phyloP scores from a whole-genome alignment of 2,888 invertebrate species.

The Latheticus oryzae region DNA sequence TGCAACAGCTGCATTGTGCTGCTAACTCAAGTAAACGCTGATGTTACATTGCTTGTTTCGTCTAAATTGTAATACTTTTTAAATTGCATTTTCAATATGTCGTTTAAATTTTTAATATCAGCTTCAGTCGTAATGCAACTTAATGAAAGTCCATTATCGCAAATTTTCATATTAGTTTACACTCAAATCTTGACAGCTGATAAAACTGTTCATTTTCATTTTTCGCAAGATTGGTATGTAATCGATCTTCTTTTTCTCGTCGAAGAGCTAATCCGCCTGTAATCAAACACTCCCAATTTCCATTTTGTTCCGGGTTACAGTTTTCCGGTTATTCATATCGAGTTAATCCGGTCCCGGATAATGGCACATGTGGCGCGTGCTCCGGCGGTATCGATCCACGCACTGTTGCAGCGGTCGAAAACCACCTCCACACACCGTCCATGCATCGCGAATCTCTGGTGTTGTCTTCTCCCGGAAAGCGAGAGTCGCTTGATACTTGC shows the following conservation, averaged over 20 bases:
- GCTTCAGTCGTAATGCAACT: too few species aligned
- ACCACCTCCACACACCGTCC: constrained; percentile 1
- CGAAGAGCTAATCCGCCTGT: constrained; percentile 47
- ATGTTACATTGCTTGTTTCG: too few species aligned
- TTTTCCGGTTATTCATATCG: constrained; percentile 55
- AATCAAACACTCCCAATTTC: constrained; percentile 53
- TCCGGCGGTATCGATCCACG: constrained; percentile 51
- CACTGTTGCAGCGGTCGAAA: constrained; percentile 40
- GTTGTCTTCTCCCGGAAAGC: constrained; percentile 44
- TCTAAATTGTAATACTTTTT: too few species aligned
- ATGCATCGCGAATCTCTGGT: constrained; percentile 20
- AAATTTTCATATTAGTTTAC: too few species aligned
- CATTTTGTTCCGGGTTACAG: constrained; percentile 53
- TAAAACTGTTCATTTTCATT: too few species aligned
- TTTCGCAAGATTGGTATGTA: too few species aligned
- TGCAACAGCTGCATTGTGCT: too few species aligned
- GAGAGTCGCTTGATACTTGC: constrained; percentile 52
- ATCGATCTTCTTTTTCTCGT: background rate
- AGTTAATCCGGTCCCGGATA: constrained; percentile 52
- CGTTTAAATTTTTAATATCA: too few species aligned
- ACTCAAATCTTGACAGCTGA: too few species aligned
- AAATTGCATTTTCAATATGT: too few species aligned
- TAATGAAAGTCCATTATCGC: too few species aligned
- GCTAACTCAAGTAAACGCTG: too few species aligned
- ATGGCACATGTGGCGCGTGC: constrained; percentile 54